A percentile compares a stretch with the other conserved stretches of the same genome.
phyloP scores from a whole-genome alignment of 2,888 invertebrate genomes.

The Acleris literana region DNA sequence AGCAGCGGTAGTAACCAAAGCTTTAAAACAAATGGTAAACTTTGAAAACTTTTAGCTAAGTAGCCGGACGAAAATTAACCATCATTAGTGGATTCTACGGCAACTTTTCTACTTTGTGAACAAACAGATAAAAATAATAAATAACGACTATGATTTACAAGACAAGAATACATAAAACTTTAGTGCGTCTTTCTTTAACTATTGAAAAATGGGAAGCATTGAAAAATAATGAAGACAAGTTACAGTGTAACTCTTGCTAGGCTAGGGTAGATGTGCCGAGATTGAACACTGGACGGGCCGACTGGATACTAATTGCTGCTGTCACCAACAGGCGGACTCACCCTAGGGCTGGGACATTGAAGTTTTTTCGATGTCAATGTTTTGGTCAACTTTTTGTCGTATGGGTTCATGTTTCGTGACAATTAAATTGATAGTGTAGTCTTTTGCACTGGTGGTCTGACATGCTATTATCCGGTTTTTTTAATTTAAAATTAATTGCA shows the following conservation, averaged over 20 bases:
- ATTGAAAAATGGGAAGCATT: too few species aligned
- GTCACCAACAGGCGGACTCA: slow-evolving; percentile 61
- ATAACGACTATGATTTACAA: slow-evolving; percentile 62
- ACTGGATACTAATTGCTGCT: slow-evolving; percentile 62
- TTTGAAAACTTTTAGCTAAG: too few species aligned
- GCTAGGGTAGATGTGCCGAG: slow-evolving; percentile 43
- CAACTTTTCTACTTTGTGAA: slow-evolving; percentile 13
- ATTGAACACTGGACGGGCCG: slow-evolving; percentile 52
- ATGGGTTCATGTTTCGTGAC: slow-evolving; percentile 15
- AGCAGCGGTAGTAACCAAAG: neutral
- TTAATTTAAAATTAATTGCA: too few species aligned
- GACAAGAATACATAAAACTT: slow-evolving; percentile 65
- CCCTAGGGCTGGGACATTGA: slow-evolving; percentile 43
- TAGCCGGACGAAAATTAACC: neutral
- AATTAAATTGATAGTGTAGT: slow-evolving; percentile 19
- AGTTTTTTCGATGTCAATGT: slow-evolving; percentile 54
- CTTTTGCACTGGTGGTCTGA: too few species aligned
- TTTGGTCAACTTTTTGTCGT: slow-evolving; percentile 23
- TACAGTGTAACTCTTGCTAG: too few species aligned
- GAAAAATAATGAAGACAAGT: too few species aligned
- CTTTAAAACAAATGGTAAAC: neutral
- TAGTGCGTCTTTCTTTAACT: slow-evolving; percentile 5
- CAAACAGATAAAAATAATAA: slow-evolving; percentile 52
- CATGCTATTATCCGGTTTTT: too few species aligned
- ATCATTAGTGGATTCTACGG: neutral